phyloP scores from a whole-genome alignment of 2,888 invertebrate genomes.

The Nebria brevicollis region DNA sequence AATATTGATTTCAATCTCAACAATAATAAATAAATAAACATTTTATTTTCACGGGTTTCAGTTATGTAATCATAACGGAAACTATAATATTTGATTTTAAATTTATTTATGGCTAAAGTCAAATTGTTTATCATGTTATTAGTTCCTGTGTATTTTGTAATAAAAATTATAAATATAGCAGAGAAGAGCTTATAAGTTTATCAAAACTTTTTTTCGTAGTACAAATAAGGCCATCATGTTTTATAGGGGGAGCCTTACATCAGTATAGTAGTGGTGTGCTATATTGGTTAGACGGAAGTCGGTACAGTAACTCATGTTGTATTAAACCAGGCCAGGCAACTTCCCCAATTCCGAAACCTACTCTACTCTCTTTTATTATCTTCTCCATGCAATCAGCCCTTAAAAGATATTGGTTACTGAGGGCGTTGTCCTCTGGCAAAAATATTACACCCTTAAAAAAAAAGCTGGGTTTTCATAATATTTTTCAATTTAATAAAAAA shows the following conservation, averaged over 20 bases:
- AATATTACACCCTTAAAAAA: slow-evolving; percentile 5
- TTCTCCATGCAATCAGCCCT: slow-evolving; percentile 16
- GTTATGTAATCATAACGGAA: no score
- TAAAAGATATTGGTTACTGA: slow-evolving; percentile 3
- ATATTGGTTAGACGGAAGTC: slow-evolving; percentile 43
- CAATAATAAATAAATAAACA: no score
- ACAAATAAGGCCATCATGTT: slow-evolving; percentile 11
- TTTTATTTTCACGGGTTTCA: no score
- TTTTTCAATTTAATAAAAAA: no score
- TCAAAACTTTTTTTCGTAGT: slow-evolving; percentile 10
- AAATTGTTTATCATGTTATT: background rate
- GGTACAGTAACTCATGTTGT: slow-evolving; percentile 32
- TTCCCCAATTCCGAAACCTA: background rate
- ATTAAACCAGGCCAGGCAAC: slow-evolving; percentile 31
- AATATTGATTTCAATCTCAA: no score
- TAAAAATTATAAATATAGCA: background rate
- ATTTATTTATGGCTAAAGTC: background rate
- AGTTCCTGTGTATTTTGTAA: background rate
- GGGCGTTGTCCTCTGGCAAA: slow-evolving; percentile 4
- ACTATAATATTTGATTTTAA: no score
- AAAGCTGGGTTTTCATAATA: background rate
- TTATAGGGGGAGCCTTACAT: background rate
- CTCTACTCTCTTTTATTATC: slow-evolving; percentile 17
- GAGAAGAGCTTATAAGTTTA: background rate
- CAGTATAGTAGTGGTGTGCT: slow-evolving; percentile 16